These are phyloP conservation scores for Hydraecia micacea DNA, from an alignment of 2,888 invertebrate genomes.

Conservation along the genomic window DNA sequence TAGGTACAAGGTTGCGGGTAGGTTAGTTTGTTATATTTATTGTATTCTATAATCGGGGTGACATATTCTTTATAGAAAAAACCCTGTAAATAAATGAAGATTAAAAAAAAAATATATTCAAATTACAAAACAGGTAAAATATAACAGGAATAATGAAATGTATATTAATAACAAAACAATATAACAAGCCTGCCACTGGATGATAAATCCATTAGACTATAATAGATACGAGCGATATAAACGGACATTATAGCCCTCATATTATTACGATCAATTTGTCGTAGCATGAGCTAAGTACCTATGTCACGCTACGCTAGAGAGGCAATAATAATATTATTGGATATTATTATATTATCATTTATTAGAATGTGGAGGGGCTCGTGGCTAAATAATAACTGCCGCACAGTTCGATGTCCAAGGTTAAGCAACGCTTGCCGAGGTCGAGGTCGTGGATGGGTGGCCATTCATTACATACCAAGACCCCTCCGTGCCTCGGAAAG, in stretches of 20 bases:
- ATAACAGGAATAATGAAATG: neutral
- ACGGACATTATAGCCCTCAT: slow-evolving; percentile 30
- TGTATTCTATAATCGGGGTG: no score
- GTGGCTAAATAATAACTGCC: neutral
- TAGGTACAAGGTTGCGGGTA: no score
- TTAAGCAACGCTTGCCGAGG: neutral
- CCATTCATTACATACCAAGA: neutral
- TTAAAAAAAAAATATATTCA: no score
- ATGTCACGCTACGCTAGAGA: slow-evolving; percentile 38
- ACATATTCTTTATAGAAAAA: no score
- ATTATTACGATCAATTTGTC: slow-evolving; percentile 58
- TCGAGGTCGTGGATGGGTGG: neutral
- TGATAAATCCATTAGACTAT: slow-evolving; percentile 34
- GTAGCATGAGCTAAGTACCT: slow-evolving; percentile 56
- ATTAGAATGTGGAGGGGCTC: neutral
- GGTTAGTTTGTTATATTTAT: no score
- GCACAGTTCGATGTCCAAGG: neutral
- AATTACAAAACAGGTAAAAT: neutral
- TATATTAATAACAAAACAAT: neutral
- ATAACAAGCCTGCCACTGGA: neutral
- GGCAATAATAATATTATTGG: slow-evolving; percentile 35
- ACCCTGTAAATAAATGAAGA: no score
- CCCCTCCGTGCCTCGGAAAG: neutral
- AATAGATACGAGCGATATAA: slow-evolving; percentile 25
- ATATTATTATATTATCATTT: neutral